phyloP scores from a whole-genome alignment of 2,888 invertebrate genomes.

The Drosophila cracens region DNA sequence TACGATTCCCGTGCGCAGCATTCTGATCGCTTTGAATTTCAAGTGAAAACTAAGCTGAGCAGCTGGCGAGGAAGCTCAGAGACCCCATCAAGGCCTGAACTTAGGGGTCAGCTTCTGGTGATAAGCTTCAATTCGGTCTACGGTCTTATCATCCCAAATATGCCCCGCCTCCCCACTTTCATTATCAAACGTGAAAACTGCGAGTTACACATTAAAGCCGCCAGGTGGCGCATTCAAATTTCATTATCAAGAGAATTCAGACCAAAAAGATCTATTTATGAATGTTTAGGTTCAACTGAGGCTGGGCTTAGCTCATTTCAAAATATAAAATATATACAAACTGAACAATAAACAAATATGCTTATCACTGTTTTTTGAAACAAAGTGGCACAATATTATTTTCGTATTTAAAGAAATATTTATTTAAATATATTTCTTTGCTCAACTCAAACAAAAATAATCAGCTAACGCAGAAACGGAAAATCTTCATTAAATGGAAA shows the following conservation, averaged over 20 bases:
- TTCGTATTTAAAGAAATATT: neutral
- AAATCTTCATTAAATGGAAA: neutral
- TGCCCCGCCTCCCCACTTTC: constrained; percentile 19
- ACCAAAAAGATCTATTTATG: constrained; percentile 17
- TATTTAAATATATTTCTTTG: neutral
- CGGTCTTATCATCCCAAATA: constrained; percentile 12
- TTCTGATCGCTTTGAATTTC: constrained; percentile 21
- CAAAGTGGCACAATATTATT: neutral
- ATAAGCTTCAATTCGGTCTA: constrained; percentile 25
- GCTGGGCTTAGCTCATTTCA: neutral
- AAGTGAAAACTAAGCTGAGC: constrained; percentile 41
- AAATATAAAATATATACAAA: neutral
- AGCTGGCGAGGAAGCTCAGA: constrained; percentile 19
- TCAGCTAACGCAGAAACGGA: neutral
- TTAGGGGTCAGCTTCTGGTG: constrained; percentile 25
- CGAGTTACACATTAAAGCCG: neutral
- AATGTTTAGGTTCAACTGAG: constrained; percentile 10
- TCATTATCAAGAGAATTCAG: constrained; percentile 22
- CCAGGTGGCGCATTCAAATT: constrained; percentile 45
- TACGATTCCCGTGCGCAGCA: constrained; percentile 51
- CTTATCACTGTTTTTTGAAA: neutral
- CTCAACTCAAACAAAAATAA: neutral
- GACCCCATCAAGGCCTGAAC: constrained; percentile 27
- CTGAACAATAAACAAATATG: neutral
- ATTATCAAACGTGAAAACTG: neutral